phyloP scores from a whole-genome alignment of 2,888 invertebrate species.

The Pharmacophagus antenor region DNA sequence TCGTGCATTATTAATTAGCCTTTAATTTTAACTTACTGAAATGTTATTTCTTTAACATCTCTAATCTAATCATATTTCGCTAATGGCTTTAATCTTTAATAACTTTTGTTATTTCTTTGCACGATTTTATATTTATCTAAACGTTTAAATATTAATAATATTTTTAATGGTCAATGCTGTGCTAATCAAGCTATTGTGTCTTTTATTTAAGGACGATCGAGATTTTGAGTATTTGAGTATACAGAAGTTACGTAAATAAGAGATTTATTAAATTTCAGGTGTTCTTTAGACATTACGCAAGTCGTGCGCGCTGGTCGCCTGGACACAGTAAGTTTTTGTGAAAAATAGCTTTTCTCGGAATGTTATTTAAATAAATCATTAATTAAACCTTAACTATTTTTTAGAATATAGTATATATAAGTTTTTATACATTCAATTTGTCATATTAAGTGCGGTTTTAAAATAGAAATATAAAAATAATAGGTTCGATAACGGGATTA shows the following conservation, averaged over 20 bases:
- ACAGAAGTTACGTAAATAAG: not conserved
- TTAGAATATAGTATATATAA: too few relatives aligned
- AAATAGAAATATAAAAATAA: too few relatives aligned
- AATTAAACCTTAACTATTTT: too few relatives aligned
- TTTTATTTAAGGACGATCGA: not conserved
- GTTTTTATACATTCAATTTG: too few relatives aligned
- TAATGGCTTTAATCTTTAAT: not conserved
- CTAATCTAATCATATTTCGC: too few relatives aligned
- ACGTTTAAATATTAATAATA: not conserved
- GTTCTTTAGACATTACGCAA: conserved; percentile 72
- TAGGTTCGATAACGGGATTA: too few relatives aligned
- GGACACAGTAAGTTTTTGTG: conserved; percentile 64
- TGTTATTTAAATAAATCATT: too few relatives aligned
- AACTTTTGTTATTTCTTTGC: not conserved
- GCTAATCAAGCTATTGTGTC: not conserved
- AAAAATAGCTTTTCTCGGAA: too few relatives aligned
- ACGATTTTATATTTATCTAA: not conserved
- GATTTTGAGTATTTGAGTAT: not conserved
- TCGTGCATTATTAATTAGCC: not conserved
- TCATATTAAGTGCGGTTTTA: too few relatives aligned
- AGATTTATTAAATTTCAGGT: conserved; percentile 47
- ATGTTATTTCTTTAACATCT: too few relatives aligned
- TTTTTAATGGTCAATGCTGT: not conserved
- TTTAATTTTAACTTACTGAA: too few relatives aligned
- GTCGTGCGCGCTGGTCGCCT: conserved; percentile 69